Evolutionary conservation across 1,140 invertebrate genomes (phyloP).

Genomic region (Zaprionus kolodkinae): DNA sequence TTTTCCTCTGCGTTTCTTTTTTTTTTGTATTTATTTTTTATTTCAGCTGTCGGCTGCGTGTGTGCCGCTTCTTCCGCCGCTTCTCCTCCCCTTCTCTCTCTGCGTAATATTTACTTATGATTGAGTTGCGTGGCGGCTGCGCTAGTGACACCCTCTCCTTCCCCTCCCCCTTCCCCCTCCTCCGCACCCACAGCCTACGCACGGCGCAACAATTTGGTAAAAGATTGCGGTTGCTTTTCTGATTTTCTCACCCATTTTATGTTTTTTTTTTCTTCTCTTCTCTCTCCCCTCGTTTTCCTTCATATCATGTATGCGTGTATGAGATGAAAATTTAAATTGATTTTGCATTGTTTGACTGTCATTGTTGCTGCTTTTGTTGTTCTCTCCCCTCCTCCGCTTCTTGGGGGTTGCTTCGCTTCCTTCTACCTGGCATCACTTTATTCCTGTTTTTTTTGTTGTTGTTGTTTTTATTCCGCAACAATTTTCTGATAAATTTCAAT

Average conservation of each 20-base stretch:
- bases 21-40: conserved; percentile 35
- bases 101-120: conserved; percentile 79
- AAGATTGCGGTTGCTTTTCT: conserved; percentile 82
- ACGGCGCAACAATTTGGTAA: conserved; percentile 77
- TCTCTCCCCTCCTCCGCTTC: conserved; percentile 18
- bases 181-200: no score
- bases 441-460: conserved; percentile 20
- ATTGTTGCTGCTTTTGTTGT: conserved; percentile 66
- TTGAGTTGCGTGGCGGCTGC: conserved; percentile 71
- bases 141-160: conserved; percentile 44
- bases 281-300: background rate
- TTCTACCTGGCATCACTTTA: background rate
- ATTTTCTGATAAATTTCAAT: conserved; percentile 72
- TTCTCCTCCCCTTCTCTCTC: conserved; percentile 10
- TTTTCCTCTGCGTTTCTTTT: conserved; percentile 5
- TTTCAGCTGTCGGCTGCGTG: conserved; percentile 48
- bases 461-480: conserved; percentile 43
- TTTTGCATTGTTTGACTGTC: conserved; percentile 79
- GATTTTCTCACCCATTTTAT: conserved; percentile 78
- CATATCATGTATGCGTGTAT: conserved; percentile 18
- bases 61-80: conserved; percentile 14
- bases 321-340: conserved; percentile 82
- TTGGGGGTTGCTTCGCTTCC: conserved; percentile 30
- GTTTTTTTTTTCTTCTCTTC: background rate
- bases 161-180: no score